Evolutionary conservation across 2,113 vertebrate species (phyloP).

Genomic region (Apaloderma vittatum): DNA sequence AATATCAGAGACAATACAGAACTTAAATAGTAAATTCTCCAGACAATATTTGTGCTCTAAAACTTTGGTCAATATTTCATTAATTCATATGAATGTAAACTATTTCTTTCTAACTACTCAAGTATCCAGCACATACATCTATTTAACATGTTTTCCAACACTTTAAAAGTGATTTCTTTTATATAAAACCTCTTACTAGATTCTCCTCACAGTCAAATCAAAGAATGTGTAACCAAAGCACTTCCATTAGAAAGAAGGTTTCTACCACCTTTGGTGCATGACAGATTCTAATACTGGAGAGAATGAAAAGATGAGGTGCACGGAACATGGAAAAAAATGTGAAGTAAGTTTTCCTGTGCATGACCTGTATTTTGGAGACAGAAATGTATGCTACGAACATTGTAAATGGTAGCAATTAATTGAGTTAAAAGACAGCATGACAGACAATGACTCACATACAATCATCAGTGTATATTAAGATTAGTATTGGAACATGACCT

Average conservation of each 20-base stretch:
- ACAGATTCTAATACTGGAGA: neutral
- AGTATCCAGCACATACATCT: neutral
- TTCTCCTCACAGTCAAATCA: neutral
- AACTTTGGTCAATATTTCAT: neutral
- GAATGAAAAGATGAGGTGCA: neutral
- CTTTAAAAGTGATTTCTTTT: neutral
- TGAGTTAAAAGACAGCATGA: constrained; percentile 60
- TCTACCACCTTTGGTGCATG: constrained; percentile 10
- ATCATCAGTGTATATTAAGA: constrained; percentile 34
- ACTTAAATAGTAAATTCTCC: neutral
- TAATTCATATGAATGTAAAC: neutral
- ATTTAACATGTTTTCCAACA: neutral
- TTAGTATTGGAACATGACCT: constrained; percentile 23
- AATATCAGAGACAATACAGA: neutral
- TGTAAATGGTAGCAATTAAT: constrained; percentile 56
- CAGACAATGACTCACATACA: constrained; percentile 13
- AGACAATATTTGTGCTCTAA: neutral
- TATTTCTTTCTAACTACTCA: neutral
- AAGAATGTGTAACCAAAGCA: constrained; percentile 8
- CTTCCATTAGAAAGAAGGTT: neutral
- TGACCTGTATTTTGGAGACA: neutral
- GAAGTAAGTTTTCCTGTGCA: neutral
- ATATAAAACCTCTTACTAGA: neutral
- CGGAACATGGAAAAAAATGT: neutral
- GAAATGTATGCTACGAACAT: neutral